A percentile compares a stretch with the other conserved stretches of the same genome.
Evolutionary conservation across 1,140 invertebrate genomes (phyloP).

Genomic region (Littorina saxatilis): DNA sequence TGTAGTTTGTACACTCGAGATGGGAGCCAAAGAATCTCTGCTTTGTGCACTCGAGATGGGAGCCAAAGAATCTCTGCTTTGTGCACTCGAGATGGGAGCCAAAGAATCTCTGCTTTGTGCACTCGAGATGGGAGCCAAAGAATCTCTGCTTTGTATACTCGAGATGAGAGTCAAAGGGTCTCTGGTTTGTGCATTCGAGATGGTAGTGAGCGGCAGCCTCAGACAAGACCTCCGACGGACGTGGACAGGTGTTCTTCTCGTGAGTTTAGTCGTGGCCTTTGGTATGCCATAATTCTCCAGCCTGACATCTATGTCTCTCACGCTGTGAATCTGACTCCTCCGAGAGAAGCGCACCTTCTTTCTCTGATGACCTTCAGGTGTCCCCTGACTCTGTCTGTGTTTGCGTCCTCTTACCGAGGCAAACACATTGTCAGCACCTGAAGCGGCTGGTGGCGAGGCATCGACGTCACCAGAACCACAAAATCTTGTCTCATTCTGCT

Average conservation of each 20-base stretch:
- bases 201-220: neutral
- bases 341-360: slow-evolving; percentile 12
- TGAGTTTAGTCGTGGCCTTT: neutral
- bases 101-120: no score
- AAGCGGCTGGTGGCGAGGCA: neutral
- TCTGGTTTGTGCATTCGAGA: neutral
- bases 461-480: neutral
- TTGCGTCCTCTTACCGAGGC: neutral
- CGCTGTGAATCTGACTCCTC: neutral
- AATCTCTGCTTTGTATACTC: neutral
- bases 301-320: slow-evolving; percentile 6
- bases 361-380: neutral
- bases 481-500: neutral
- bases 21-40: neutral
- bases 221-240: neutral
- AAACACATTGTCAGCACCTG: neutral
- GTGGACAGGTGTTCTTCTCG: neutral
- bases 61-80: neutral
- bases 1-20: neutral
- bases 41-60: neutral
- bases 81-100: neutral
- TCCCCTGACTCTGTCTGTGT: neutral
- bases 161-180: neutral
- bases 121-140: neutral
- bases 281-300: neutral